Percentiles rank a stretch among this genome's conserved stretches.
Conservation (phyloP, 2,888 invertebrate genomes). For the Axea sp. region DNA sequence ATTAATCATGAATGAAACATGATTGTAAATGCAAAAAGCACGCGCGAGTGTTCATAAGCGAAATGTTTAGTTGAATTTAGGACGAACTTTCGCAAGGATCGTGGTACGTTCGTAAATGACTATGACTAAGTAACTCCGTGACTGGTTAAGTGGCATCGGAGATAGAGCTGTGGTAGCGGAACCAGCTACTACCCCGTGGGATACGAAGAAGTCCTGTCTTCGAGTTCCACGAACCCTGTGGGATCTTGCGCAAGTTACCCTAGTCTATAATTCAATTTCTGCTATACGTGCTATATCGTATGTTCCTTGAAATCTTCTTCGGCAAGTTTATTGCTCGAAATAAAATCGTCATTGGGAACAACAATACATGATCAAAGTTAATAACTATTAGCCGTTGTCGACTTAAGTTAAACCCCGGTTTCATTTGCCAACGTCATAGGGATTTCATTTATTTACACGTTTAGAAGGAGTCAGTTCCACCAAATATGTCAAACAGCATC, state of each 20-base stretch:
- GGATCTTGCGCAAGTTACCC: conserved; percentile 65
- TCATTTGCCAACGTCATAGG: no score
- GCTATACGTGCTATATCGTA: conserved; percentile 40
- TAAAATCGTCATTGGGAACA: conserved; percentile 48
- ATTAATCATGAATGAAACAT: no score
- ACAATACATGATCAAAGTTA: conserved; percentile 30
- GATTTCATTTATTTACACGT: no score
- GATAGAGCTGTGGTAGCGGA: conserved; percentile 58
- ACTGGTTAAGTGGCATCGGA: conserved; percentile 60
- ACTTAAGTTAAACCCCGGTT: no score
- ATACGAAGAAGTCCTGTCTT: conserved; percentile 64
- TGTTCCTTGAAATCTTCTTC: conserved; percentile 37
- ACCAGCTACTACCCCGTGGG: conserved; percentile 58
- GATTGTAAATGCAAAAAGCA: background rate
- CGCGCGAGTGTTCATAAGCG: no score
- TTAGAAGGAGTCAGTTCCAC: no score
- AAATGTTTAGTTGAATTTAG: conserved; percentile 7
- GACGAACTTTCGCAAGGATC: conserved; percentile 26
- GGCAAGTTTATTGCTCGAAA: conserved; percentile 37
- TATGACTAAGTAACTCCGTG: conserved; percentile 62
- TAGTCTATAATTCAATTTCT: conserved; percentile 64
- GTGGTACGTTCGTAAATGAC: conserved; percentile 49
- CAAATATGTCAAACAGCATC: background rate
- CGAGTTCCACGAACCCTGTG: conserved; percentile 64
- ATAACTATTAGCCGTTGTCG: conserved; percentile 20